Conservation (phyloP, 2,113 vertebrate genomes). For the Casuarius casuarius region DNA sequence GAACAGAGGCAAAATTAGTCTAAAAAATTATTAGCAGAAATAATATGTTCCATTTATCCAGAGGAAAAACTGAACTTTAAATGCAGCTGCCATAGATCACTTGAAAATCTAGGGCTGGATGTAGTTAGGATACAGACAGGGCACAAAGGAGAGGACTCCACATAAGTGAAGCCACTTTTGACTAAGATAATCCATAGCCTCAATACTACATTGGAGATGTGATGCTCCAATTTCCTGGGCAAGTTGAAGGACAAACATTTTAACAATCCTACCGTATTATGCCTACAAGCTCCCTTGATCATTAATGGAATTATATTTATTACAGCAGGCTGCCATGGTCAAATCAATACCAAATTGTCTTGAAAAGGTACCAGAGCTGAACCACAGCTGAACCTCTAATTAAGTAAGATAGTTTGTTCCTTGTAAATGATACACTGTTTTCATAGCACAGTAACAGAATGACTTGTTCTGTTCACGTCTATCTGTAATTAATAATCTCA, state of each 20-base stretch:
- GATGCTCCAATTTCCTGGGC: background rate
- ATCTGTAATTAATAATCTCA: constrained; percentile 45
- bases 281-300: background rate
- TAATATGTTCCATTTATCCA: background rate
- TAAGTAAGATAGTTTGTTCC: constrained; percentile 33
- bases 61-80: background rate
- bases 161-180: background rate
- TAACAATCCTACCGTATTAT: background rate
- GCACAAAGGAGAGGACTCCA: background rate
- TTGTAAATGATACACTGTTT: constrained; percentile 1
- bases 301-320: background rate
- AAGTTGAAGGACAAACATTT: background rate
- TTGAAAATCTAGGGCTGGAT: background rate
- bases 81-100: background rate
- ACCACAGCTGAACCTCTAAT: constrained; percentile 11
- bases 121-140: background rate
- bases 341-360: background rate
- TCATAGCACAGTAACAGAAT: background rate
- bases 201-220: background rate
- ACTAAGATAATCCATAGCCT: background rate
- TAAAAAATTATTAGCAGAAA: background rate
- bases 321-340: background rate
- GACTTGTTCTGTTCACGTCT: constrained; percentile 27
- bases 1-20: background rate
- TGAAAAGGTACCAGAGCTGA: background rate